Evolutionary conservation across 2,113 vertebrate species (phyloP), one percentile per base, ranked within the genome.

Genomic region (Stegastes partitus): DNA sequence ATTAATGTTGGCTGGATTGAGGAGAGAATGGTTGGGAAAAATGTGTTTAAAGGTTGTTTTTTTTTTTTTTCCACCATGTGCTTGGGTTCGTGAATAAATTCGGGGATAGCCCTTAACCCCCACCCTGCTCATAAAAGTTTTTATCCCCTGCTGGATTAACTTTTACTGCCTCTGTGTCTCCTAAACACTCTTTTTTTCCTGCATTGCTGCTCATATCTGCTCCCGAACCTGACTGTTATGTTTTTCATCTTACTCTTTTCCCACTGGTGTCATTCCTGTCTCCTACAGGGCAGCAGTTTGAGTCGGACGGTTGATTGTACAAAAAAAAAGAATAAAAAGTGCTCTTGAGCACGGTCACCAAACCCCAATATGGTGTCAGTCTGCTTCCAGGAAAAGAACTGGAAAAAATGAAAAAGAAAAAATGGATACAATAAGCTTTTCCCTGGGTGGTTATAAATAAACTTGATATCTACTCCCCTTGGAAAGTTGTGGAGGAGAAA

Each of bases 41-140:
- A 58, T 56, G 66, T 45, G 37, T 51, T 16, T 58, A 65, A 77
- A 74, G 4, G 21, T 0, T n/a, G n/a, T n/a, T n/a, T 15, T 70
- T 82, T 70, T 80, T 85, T 77, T 74, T 82, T 85, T 78, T 78
- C 74, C 67, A 75, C 50, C 53, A 65, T 72, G 72, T 77, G 57
- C 54, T 73, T 45, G 59, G 51, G 77, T 70, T 72, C 66, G 25
- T 63, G 56, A 79, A 66, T 58, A 75, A 21, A 83, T 64, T 73
- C 8, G 50, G 63, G 82, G 74, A 71, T 68, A 70, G 73, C 76
- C 84, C 61, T 72, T 62, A 55, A 82, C 74, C 75, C 74, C 82
- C 64, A 65, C 83, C 74, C 84, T 69, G 37, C 74, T 67, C 31
- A n/a, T 89, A 81, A 87, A 85, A 58, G 11, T 51, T 84, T 78